These are phyloP conservation scores for Luehdorfia chinensis DNA, from an alignment of 1,140 invertebrate species.

Conservation along the genomic window DNA sequence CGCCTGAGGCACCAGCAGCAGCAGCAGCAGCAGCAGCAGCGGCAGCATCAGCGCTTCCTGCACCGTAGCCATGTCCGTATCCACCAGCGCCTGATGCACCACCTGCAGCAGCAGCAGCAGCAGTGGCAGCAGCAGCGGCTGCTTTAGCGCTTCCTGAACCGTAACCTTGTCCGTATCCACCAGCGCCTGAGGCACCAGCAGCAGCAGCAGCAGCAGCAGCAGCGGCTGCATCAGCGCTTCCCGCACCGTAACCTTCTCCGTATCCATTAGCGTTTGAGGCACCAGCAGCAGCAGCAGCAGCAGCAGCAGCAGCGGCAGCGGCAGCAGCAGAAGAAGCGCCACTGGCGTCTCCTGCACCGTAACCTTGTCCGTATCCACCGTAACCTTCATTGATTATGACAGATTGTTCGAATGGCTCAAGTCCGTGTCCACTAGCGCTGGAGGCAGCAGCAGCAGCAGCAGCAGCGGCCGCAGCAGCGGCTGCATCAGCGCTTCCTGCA, in stretches of 20 bases:
- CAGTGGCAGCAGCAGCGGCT: slow-evolving; percentile 1
- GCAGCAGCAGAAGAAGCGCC: no score
- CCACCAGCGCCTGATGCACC: no score
- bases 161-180: neutral
- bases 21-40: slow-evolving; percentile 17
- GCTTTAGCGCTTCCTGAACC: slow-evolving; percentile 17
- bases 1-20: neutral
- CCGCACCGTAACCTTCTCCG: neutral
- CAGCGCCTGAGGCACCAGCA: neutral
- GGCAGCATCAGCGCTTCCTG: slow-evolving; percentile 3
- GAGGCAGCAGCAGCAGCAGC: neutral
- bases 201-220: no score
- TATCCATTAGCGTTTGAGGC: neutral
- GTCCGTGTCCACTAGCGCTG: no score
- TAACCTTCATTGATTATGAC: no score
- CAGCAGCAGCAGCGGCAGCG: neutral
- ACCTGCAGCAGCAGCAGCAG: no score
- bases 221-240: neutral
- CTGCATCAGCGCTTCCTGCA: neutral
- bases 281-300: slow-evolving; percentile 4
- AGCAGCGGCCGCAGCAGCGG: slow-evolving; percentile 6
- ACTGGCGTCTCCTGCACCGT: neutral
- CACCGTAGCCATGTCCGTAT: no score
- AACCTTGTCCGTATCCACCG: slow-evolving; percentile 4
- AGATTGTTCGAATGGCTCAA: no score